phyloP scores from a whole-genome alignment of 2,797 vertebrate genomes.

The Sebastes taczanowskii region DNA sequence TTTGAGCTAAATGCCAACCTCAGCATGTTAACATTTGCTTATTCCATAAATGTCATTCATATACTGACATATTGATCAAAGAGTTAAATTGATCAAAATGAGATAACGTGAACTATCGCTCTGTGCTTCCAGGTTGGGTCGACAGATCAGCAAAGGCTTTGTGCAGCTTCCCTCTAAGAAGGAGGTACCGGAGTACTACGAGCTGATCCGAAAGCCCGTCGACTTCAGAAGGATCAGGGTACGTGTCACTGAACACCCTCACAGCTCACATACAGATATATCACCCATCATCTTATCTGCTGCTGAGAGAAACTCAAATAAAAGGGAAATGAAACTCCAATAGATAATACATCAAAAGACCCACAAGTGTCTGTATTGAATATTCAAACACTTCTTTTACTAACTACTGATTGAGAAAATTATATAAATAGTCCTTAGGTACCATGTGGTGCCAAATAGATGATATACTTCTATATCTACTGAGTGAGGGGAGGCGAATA shows the following conservation, averaged over 20 bases:
- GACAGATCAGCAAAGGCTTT: constrained; percentile 98
- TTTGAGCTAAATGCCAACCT: background rate
- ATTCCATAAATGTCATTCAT: background rate
- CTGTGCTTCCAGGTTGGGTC: constrained; percentile 88
- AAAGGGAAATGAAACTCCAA: background rate
- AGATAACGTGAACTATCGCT: background rate
- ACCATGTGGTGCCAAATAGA: background rate
- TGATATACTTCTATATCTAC: too few relatives aligned
- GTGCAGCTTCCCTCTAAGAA: constrained; percentile 97
- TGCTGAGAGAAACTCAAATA: background rate
- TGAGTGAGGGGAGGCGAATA: background rate
- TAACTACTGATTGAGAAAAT: background rate
- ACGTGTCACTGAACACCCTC: constrained; percentile 24
- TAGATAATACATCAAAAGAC: background rate
- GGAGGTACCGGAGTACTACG: constrained; percentile 98
- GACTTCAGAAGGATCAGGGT: constrained; percentile 99
- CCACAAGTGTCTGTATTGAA: background rate
- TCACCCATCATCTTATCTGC: background rate
- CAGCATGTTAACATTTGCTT: background rate
- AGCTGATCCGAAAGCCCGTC: constrained; percentile 97
- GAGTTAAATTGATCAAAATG: background rate
- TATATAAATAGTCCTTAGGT: background rate
- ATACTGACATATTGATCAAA: background rate
- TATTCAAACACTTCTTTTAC: background rate
- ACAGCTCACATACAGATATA: background rate